Conservation (phyloP, 2,888 invertebrate species). For the Trichogramma evanescens region DNA sequence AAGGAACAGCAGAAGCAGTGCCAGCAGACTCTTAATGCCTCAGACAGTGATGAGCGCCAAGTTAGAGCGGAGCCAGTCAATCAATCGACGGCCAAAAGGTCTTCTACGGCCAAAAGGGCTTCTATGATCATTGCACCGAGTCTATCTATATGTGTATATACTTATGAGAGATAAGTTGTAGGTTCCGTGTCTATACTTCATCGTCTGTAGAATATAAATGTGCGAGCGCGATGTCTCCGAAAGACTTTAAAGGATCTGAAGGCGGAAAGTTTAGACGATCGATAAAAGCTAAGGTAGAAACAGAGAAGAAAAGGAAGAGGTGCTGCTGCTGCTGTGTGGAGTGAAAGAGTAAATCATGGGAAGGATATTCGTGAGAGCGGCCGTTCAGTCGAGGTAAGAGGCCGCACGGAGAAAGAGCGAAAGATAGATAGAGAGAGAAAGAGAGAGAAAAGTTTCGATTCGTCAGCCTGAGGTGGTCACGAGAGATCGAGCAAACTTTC, state of each 20-base stretch:
- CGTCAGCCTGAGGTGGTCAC: conserved; percentile 48
- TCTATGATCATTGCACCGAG: too few relatives aligned
- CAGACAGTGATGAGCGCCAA: conserved; percentile 18
- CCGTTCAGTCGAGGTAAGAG: conserved; percentile 18
- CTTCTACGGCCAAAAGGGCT: too few relatives aligned
- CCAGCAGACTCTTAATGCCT: too few relatives aligned
- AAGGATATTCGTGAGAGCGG: conserved; percentile 42
- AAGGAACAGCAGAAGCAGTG: not conserved
- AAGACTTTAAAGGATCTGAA: conserved; percentile 13
- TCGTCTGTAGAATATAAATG: too few relatives aligned
- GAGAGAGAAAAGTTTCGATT: conserved; percentile 41
- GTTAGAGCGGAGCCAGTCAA: conserved; percentile 12
- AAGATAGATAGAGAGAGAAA: conserved; percentile 27
- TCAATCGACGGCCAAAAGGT: conserved; percentile 11
- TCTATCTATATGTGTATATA: too few relatives aligned
- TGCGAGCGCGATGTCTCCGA: not conserved
- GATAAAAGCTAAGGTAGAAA: conserved; percentile 11
- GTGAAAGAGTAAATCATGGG: conserved; percentile 41
- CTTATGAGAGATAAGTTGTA: too few relatives aligned
- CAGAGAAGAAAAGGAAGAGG: conserved; percentile 14
- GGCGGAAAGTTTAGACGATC: conserved; percentile 19
- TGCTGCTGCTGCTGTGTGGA: not conserved
- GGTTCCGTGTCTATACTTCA: too few relatives aligned
- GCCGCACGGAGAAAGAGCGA: conserved; percentile 27
- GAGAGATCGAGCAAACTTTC: conserved; percentile 25